Evolutionary conservation across 2,113 vertebrate genomes (phyloP), one percentile per base, ranked within the genome.

Genomic region (Neolamprologus hecqui): DNA sequence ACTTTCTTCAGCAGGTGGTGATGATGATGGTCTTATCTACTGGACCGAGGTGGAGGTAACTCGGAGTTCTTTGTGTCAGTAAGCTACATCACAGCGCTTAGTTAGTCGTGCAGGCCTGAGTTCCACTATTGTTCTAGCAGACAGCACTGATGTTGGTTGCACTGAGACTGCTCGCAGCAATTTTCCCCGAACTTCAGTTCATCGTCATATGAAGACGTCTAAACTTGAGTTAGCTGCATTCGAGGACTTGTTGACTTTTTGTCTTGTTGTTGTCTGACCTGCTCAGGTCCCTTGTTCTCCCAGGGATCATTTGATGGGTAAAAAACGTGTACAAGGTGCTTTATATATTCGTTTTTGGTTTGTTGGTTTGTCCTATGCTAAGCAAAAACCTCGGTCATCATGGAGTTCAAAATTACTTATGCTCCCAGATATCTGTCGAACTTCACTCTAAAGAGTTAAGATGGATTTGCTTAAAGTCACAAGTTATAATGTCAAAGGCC

Each of bases 281-380:
- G 55, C 5, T 58, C 55, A 2, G 55, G 7, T 58, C 55, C 55
- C 55, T 58, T 15, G 55, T 15, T 58, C 7, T 58, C 26, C 55
- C 7, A 0, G 55, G 55, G 14, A 31, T 58, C 26, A 31, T 58
- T 58, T 58, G 26, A 31, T 31, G 3, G 55, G 26, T 58, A 58
- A 58, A 17, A 17, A 17, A 31, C 5, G 0, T 17, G 5, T 31
- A 31, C 57, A 31, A 0, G 8, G 26, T 58, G 26, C 14, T 58
- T 58, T 9, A 17, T 6, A 58, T 58, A 58, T 31, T 58, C 2
- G 5, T 31, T 58, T 58, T 17, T 31, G 26, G 26, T 58, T 60
- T 60, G 7, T 6, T 60, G 57, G 26, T 28, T 58, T 31, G 26
- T 17, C 57, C 57, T 31, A 60, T 31, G 57, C 28, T 31, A 17